phyloP scores from a whole-genome alignment of 2,888 invertebrate genomes.

The Synanthedon formicaeformis region DNA sequence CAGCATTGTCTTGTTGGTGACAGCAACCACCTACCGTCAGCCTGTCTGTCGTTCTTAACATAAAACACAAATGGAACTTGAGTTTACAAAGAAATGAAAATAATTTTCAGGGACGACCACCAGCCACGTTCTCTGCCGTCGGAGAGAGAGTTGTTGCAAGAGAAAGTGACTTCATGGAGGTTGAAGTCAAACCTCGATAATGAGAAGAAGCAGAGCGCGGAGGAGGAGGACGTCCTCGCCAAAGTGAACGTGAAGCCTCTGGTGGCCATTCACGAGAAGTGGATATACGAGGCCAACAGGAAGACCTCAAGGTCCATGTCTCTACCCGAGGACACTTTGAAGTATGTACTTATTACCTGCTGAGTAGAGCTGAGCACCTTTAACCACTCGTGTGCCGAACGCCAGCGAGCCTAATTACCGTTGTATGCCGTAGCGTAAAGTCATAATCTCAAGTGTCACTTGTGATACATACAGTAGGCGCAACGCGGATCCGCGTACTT shows the following conservation, averaged over 20 bases:
- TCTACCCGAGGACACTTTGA: slow-evolving; percentile 36
- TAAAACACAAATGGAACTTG: too few species aligned
- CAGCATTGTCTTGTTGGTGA: too few species aligned
- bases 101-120: slow-evolving; percentile 21
- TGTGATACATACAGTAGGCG: too few species aligned
- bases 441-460: too few species aligned
- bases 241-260: slow-evolving; percentile 54
- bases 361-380: not conserved
- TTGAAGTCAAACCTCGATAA: slow-evolving; percentile 19
- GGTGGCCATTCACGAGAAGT: slow-evolving; percentile 60
- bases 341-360: not conserved
- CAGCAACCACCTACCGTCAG: too few species aligned
- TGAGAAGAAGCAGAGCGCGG: slow-evolving; percentile 13
- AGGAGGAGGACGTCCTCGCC: slow-evolving; percentile 43
- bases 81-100: too few species aligned
- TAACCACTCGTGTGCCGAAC: too few species aligned
- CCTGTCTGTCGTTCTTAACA: too few species aligned
- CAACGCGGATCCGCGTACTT: too few species aligned
- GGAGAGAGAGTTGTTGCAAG: slow-evolving; percentile 10
- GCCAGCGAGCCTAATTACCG: too few species aligned
- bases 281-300: slow-evolving; percentile 60
- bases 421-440: too few species aligned
- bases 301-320: slow-evolving; percentile 50
- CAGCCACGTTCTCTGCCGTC: slow-evolving; percentile 27
- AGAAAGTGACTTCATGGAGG: slow-evolving; percentile 27